Base-by-base conservation (phyloP, 2,888 invertebrate species). In the Drepana falcataria region DNA sequence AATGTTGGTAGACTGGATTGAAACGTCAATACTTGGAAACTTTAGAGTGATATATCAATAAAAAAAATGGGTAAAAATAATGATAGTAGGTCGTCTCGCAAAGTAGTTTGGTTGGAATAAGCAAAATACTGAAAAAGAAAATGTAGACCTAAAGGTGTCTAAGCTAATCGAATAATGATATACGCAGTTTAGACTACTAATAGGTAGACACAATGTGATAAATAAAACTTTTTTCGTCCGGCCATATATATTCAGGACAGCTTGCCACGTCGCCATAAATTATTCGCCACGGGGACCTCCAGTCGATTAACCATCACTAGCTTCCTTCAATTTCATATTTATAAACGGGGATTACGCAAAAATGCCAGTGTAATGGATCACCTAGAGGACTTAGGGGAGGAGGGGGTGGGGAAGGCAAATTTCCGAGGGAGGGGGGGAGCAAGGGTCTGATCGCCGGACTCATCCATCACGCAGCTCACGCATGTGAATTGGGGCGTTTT, bases 291-390 rank as follows among this genome's bases (percentile, higher is more conserved):
- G 79, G 83, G 81, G 79, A 87, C 87, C 90, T 88, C 81, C 83
- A 90, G 86, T 89, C 90, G 90, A 91, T 91, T 91, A 91, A 91
- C 79, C 89, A 89, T 88, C 87, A 83, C 82, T 81, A 81, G 85
- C 87, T 88, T 88, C 88, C 87, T 87, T 87, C 88, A 90, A 90
- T 87, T 90, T 91, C 90, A 91, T 91, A 90, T 91, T 91, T 91
- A 90, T 91, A 90, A 87, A 88, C 89, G 89, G 79, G 88, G 90
- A 87, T 91, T 91, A 90, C 88, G 89, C 87, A 91, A 91, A 91
- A 90, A 91, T 86, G 87, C 83, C 86, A 80, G 84, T 77, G 87
- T 90, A 91, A 91, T 91, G 89, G 90, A 90, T 91, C 89, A 90
- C 90, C 90, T 87, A 87, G 73, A 84, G 87, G 87, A 82, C 86